A percentile compares a stretch with the other conserved stretches of the same genome.
Conservation (phyloP, 1,140 invertebrate genomes). For the Drosophila ficusphila region DNA sequence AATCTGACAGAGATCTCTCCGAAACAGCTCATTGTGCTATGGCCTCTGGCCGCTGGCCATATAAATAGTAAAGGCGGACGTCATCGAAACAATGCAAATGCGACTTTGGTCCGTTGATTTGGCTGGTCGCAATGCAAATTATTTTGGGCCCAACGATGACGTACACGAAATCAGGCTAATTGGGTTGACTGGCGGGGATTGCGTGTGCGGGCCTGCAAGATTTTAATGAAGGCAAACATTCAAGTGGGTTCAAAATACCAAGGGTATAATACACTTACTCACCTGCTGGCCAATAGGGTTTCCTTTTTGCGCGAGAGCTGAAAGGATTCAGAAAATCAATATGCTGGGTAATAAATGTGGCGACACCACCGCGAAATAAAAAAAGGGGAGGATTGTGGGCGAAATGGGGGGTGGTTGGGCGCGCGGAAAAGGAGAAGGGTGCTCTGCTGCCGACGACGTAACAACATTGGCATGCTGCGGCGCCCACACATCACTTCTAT, state of each 20-base stretch:
- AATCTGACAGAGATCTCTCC: conserved; percentile 44
- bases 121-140: conserved; percentile 37
- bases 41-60: conserved; percentile 18
- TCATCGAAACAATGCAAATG: conserved; percentile 51
- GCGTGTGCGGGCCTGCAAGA: conserved; percentile 22
- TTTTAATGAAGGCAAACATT: conserved; percentile 34
- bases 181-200: conserved; percentile 22
- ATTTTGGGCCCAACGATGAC: conserved; percentile 36
- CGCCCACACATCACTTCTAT: conserved; percentile 69
- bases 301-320: conserved; percentile 22
- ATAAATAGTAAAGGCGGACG: conserved; percentile 45
- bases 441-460: conserved; percentile 50
- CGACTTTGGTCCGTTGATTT: conserved; percentile 31
- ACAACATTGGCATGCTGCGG: conserved; percentile 72
- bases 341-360: conserved; percentile 36
- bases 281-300: conserved; percentile 20
- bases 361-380: conserved; percentile 31
- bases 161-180: conserved; percentile 46
- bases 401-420: conserved; percentile 18
- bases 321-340: conserved; percentile 58
- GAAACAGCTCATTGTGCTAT: conserved; percentile 35
- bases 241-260: not conserved
- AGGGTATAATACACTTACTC: conserved; percentile 11
- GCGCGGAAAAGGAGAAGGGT: not conserved
- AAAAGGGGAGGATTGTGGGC: conserved; percentile 6